Base-by-base conservation (phyloP, 2,113 vertebrate genomes). In the Thamnaconus septentrionalis region DNA sequence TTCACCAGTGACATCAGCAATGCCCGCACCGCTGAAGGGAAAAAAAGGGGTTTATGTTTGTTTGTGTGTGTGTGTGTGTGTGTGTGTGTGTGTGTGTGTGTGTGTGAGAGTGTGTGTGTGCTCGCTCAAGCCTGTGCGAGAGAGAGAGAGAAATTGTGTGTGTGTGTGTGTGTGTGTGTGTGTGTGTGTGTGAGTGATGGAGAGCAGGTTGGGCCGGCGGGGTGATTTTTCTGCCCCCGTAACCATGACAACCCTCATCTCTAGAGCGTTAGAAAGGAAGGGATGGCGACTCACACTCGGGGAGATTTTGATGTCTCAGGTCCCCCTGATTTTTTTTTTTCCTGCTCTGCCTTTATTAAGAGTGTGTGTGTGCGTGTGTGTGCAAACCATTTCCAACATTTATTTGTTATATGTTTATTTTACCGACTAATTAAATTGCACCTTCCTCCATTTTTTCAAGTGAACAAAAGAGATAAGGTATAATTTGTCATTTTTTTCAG, bases 181-280 rank as follows among this genome's bases (percentile, higher is more conserved):
- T 67, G 67, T 66, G 40, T 68, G 56, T 72, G 61, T 53, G 57
- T 63, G 71, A 67, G 76, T 74, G 59, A 59, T 53, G 59, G 75
- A 72, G 69, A 71, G 71, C 62, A 74, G 86, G 83, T 65, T 82
- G 83, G 81, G 81, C 78, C 68, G 70, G 56, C 73, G 86, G 88
- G 80, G 8, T 78, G 86, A 85, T 90, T 88, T 87, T 87, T 87
- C 83, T 88, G 82, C 88, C 88, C 88, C 80, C 39, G 88, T 90
- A 88, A 90, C 88, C 88, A 88, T 90, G 88, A 90, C 88, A 87
- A 90, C 88, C 79, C 82, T 85, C 86, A 86, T 90, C 88, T 88
- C 81, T 62, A 71, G 86, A 87, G 79, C 76, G 56, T 66, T 80
- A 71, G 75, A 78, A 85, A 69, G 62, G 70, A 84, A 84, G 75